These are phyloP conservation scores for Hemibates koningsi DNA, from an alignment of 2,113 vertebrate genomes.

Conservation along the genomic window DNA sequence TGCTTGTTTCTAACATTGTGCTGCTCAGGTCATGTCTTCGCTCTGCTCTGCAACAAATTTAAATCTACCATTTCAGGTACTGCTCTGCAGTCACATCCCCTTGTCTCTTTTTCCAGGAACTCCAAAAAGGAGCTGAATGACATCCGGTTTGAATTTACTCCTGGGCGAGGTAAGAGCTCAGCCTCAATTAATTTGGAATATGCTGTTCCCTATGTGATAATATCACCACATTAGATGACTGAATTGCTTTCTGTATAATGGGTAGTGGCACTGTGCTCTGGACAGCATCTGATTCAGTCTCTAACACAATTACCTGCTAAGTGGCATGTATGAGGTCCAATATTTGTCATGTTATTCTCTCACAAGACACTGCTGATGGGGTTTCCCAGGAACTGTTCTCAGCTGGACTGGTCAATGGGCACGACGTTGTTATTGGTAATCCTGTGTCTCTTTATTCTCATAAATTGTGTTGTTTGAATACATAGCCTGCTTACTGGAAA, in stretches of 20 bases:
- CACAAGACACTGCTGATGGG: slow-evolving; percentile 92
- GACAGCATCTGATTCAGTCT: slow-evolving; percentile 15
- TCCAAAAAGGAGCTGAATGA: slow-evolving; percentile 96
- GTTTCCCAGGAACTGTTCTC: slow-evolving; percentile 99
- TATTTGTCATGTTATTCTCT: slow-evolving; percentile 33
- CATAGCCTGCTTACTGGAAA: neutral
- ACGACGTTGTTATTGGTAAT: slow-evolving; percentile 95
- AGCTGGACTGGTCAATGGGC: slow-evolving; percentile 92
- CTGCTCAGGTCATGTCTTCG: neutral
- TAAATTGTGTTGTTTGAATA: neutral
- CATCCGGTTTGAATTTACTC: slow-evolving; percentile 97
- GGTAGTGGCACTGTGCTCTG: neutral
- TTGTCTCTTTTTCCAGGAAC: slow-evolving; percentile 79
- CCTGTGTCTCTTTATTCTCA: neutral
- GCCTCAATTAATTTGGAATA: neutral
- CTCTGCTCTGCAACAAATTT: neutral
- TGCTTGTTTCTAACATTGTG: neutral
- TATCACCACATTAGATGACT: neutral
- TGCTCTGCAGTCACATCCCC: neutral
- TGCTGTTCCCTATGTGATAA: neutral
- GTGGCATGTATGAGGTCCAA: neutral
- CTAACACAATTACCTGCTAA: slow-evolving; percentile 8
- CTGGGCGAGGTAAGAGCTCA: slow-evolving; percentile 79
- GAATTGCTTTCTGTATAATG: neutral
- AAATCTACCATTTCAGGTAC: neutral